Evolutionary conservation across 2,113 vertebrate species (phyloP), one percentile per base, ranked within the genome.

Genomic region (Ranitomeya imitator): DNA sequence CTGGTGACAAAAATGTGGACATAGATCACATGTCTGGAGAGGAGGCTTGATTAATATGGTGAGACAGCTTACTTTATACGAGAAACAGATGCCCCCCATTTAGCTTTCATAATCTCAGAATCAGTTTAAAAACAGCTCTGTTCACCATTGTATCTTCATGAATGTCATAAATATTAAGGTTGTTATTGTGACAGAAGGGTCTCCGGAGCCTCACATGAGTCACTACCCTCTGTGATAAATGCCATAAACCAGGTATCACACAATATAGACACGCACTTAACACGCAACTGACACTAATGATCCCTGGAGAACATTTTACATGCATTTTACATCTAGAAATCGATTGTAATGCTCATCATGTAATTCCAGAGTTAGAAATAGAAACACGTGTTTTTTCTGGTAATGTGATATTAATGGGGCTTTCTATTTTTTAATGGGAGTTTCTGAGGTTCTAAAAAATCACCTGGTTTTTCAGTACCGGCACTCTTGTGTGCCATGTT

Each of bases 151-250:
- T 16, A 23, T 69, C 61, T 67, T 51, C 81, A 54, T 55, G 21
- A 84, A 71, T 69, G 82, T 84, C 82, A 84, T 84, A 71, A 84
- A 84, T 71, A 84, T 84, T 84, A 55, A 84, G 82, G 63, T 71
- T 71, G 21, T 71, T 54, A 84, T 55, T 55, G 63, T 69, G 63
- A 84, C 63, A 71, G 82, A 55, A 71, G 5, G 61, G 7, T n/a
- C 45, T 55, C 81, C 12, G 5, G 45, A 83, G 61, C 23, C 7
- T 6, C 19, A 45, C 16, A 15, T 37, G 55, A 84, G n/a, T 84
- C 63, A 84, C 65, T 10, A 16, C 6, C 45, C 23, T 69, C 45
- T 51, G 81, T 23, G 12, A 67, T 15, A 67, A 51, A 69, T 54
- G 61, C 81, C 15, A 12, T 19, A 67, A 26, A 80, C 23, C 79